A percentile compares a stretch with the other conserved stretches of the same genome.
These are phyloP conservation scores for Phania funesta DNA, from an alignment of 2,888 invertebrate species.

Conservation along the genomic window DNA sequence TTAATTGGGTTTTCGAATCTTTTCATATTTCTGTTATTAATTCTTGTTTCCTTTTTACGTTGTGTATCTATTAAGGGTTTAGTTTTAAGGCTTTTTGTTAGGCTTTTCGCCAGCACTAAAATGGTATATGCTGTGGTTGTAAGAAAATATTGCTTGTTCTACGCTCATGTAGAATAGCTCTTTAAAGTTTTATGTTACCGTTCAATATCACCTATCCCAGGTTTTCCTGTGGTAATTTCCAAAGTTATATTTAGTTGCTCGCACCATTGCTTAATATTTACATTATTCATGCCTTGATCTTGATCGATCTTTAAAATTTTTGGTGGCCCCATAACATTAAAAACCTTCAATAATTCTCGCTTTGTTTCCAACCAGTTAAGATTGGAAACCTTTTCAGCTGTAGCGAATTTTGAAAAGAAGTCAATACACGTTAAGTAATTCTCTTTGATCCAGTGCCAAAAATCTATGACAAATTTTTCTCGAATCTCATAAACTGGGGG, in stretches of 20 bases:
- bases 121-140: too few species aligned
- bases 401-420: not conserved
- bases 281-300: too few species aligned
- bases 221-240: constrained; percentile 56
- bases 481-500: constrained; percentile 16
- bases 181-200: too few species aligned
- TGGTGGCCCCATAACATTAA: not conserved
- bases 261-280: too few species aligned
- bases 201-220: constrained; percentile 57
- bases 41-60: not conserved
- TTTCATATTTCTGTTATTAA: not conserved
- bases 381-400: constrained; percentile 8
- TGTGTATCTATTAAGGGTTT: not conserved
- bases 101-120: not conserved
- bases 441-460: not conserved
- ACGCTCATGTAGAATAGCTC: too few species aligned
- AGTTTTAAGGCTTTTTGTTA: not conserved
- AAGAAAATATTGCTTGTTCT: too few species aligned
- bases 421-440: not conserved
- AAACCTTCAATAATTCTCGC: too few species aligned
- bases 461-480: constrained; percentile 20
- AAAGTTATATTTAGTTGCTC: too few species aligned
- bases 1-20: not conserved
- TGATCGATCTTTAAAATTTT: not conserved
- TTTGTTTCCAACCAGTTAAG: constrained; percentile 52